These are phyloP conservation scores for Halcyon chelicuti DNA, from an alignment of 2,797 vertebrate species.

Conservation along the genomic window DNA sequence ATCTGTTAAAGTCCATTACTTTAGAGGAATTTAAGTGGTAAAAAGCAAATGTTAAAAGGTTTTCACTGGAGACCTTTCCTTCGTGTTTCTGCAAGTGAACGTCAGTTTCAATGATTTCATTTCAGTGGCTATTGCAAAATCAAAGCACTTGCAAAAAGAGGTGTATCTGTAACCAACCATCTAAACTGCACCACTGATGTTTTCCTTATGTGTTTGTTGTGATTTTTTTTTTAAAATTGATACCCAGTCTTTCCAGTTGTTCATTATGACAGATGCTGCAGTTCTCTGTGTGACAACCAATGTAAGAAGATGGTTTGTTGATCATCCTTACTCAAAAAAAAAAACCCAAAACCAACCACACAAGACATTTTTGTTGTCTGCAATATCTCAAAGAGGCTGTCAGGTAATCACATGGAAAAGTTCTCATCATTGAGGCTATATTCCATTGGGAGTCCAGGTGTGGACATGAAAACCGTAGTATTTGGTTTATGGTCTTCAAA, in stretches of 20 bases:
- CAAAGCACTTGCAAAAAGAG: background rate
- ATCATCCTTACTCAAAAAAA: background rate
- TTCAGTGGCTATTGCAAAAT: background rate
- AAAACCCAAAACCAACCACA: fast-evolving
- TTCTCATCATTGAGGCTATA: background rate
- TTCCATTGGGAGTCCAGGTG: background rate
- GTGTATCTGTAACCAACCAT: background rate
- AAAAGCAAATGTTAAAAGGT: background rate
- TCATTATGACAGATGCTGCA: background rate
- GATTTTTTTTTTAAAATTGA: background rate
- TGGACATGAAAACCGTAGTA: background rate
- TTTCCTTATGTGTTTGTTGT: background rate
- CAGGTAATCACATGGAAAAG: fast-evolving
- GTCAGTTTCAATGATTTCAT: background rate
- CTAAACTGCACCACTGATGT: background rate
- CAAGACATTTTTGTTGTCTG: background rate
- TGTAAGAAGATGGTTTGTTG: background rate
- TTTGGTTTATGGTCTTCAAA: background rate
- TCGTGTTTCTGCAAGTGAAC: background rate
- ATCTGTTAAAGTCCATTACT: background rate
- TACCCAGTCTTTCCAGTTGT: background rate
- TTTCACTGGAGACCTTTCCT: background rate
- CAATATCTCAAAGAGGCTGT: background rate
- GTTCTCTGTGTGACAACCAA: background rate
- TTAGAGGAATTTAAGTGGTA: background rate